Conservation (phyloP, 2,888 invertebrate genomes). For the Caenorhabditis uteleia region DNA sequence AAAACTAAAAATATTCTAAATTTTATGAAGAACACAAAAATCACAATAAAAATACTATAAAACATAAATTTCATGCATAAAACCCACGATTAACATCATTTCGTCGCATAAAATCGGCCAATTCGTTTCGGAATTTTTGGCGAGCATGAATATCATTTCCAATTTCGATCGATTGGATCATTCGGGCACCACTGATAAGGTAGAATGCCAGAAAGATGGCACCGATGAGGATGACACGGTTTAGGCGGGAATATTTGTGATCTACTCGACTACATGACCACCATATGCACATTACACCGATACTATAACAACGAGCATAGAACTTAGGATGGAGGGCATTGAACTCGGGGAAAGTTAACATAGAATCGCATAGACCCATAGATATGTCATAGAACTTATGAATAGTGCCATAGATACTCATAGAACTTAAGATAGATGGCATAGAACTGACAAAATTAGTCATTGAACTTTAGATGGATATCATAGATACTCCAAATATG, state of each 20-base stretch:
- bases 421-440: too few relatives aligned
- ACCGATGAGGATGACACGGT: conserved; percentile 28
- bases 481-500: too few relatives aligned
- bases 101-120: conserved; percentile 76
- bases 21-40: not conserved
- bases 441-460: too few relatives aligned
- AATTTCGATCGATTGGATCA: conserved; percentile 78
- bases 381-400: too few relatives aligned
- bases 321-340: too few relatives aligned
- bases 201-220: conserved; percentile 71
- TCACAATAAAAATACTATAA: not conserved
- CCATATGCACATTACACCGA: conserved; percentile 37
- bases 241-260: conserved; percentile 25
- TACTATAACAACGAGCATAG: too few relatives aligned
- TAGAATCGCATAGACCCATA: too few relatives aligned
- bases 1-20: not conserved
- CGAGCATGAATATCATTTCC: conserved; percentile 73
- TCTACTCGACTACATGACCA: conserved; percentile 18
- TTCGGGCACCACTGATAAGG: conserved; percentile 77
- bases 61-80: not conserved
- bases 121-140: conserved; percentile 75
- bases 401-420: too few relatives aligned
- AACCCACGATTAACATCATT: conserved; percentile 36
- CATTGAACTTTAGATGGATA: too few relatives aligned
- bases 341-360: too few relatives aligned